A percentile compares a stretch with the other conserved stretches of the same genome.
These are phyloP conservation scores for Synergus laeviventris DNA, from an alignment of 2,888 invertebrate species.

Conservation along the genomic window DNA sequence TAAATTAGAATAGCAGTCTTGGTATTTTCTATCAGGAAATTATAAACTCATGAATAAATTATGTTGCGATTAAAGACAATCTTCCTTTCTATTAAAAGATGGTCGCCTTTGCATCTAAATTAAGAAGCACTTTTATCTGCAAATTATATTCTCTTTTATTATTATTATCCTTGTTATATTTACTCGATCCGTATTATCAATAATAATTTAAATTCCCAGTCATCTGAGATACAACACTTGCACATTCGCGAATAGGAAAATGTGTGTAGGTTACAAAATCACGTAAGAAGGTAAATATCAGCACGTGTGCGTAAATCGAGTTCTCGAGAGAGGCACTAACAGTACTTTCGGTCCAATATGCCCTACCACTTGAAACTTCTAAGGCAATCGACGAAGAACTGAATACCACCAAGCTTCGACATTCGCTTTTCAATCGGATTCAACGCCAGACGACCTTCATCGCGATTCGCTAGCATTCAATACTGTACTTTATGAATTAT, in stretches of 20 bases:
- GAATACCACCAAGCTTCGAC: constrained; percentile 61
- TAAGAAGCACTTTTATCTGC: background rate
- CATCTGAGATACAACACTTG: background rate
- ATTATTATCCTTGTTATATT: too few relatives aligned
- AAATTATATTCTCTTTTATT: background rate
- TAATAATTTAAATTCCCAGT: too few relatives aligned
- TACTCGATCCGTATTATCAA: too few relatives aligned
- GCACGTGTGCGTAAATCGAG: constrained; percentile 29
- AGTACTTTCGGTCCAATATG: constrained; percentile 1
- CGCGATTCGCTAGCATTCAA: constrained; percentile 22
- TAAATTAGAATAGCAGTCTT: background rate
- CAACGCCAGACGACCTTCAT: constrained; percentile 68
- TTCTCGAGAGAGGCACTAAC: background rate
- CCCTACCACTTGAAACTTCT: constrained; percentile 43
- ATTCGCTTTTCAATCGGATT: constrained; percentile 72
- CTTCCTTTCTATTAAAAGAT: background rate
- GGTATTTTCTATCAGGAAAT: background rate
- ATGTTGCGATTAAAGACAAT: background rate
- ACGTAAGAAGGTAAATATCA: background rate
- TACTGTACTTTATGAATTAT: background rate
- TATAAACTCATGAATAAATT: constrained; percentile 4
- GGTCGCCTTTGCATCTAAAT: background rate
- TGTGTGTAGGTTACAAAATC: background rate
- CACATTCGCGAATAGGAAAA: background rate
- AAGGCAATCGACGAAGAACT: constrained; percentile 68